A percentile compares a stretch with the other conserved stretches of the same genome.
phyloP scores from a whole-genome alignment of 2,113 vertebrate species.

The Sardina pilchardus region DNA sequence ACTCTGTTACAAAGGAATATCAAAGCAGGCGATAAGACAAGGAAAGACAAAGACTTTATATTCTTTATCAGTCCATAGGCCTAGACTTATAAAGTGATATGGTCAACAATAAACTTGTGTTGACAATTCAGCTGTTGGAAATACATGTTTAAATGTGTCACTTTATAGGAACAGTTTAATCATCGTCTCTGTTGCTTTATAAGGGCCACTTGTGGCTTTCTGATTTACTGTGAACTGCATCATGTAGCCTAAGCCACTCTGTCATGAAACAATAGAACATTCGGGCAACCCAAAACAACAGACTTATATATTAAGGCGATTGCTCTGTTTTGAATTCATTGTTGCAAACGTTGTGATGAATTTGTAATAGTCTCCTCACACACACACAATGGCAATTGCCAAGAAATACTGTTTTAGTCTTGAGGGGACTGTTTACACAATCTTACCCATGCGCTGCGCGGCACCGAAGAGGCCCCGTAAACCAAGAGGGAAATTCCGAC shows the following conservation, averaged over 20 bases:
- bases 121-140: background rate
- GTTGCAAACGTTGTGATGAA: background rate
- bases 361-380: background rate
- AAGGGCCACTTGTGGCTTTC: background rate
- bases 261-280: background rate
- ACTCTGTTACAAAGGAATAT: background rate
- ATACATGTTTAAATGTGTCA: background rate
- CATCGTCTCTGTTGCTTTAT: background rate
- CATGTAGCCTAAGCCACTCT: too few species aligned
- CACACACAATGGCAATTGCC: background rate
- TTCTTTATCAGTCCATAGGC: background rate
- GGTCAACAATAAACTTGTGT: background rate
- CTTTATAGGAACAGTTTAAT: background rate
- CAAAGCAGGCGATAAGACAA: too few species aligned
- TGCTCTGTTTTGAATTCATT: background rate
- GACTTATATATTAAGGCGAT: background rate
- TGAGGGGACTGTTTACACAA: background rate
- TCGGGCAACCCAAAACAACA: background rate
- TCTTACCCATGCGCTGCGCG: conserved; percentile 63
- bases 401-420: background rate
- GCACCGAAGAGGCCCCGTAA: conserved; percentile 58
- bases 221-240: background rate
- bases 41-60: background rate
- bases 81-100: background rate
- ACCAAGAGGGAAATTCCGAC: conserved; percentile 57